phyloP scores from a whole-genome alignment of 1,140 invertebrate genomes.

The Drosophila micromelanica region DNA sequence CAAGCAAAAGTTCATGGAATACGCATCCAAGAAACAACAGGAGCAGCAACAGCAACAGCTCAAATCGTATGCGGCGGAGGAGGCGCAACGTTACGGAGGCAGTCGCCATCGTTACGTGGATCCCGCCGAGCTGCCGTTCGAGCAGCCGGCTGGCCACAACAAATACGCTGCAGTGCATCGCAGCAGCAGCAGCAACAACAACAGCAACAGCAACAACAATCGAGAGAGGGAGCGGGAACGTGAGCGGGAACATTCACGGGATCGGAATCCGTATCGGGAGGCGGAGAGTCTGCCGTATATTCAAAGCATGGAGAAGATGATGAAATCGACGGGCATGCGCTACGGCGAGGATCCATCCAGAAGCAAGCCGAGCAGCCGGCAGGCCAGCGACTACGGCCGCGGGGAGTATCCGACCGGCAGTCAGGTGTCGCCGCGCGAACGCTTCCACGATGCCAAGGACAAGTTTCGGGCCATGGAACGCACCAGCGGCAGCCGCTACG shows the following conservation, averaged over 20 bases:
- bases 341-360: constrained; percentile 58
- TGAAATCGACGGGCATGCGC: constrained; percentile 81
- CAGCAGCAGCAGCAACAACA: constrained; percentile 15
- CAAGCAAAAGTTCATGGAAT: constrained; percentile 81
- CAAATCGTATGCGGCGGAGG: constrained; percentile 57
- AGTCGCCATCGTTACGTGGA: constrained; percentile 76
- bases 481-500: constrained; percentile 85
- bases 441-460: constrained; percentile 93
- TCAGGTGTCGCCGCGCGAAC: constrained; percentile 88
- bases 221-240: constrained; percentile 34
- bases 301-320: constrained; percentile 83
- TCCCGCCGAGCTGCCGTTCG: constrained; percentile 71
- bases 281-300: constrained; percentile 83
- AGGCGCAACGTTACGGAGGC: constrained; percentile 68
- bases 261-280: constrained; percentile 81
- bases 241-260: constrained; percentile 58
- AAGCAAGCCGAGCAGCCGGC: constrained; percentile 31
- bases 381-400: constrained; percentile 18
- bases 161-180: constrained; percentile 74
- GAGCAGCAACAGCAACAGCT: constrained; percentile 32
- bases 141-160: constrained; percentile 52
- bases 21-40: constrained; percentile 56
- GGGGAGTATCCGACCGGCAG: background rate
- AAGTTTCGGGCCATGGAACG: constrained; percentile 91
- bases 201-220: constrained; percentile 16